phyloP scores from a whole-genome alignment of 2,797 vertebrate genomes.

The Pseudochirops cupreus region DNA sequence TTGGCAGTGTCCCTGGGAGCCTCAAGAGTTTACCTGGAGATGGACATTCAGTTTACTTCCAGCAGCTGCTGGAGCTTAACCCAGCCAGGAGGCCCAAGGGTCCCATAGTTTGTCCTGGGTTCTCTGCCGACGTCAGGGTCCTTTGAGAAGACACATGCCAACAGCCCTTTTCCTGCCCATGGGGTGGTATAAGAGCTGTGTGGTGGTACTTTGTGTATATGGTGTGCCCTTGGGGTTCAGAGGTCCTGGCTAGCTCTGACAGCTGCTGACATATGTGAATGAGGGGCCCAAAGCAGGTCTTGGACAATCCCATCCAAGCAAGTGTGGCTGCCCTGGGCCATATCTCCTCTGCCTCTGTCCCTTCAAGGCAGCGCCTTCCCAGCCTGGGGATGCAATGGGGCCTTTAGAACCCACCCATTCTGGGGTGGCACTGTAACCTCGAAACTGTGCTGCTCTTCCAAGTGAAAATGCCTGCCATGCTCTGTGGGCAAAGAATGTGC shows the following conservation, averaged over 20 bases:
- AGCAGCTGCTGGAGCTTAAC: too few species aligned
- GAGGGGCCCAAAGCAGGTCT: too few species aligned
- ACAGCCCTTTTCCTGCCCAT: neutral
- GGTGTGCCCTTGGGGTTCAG: neutral
- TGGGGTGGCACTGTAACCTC: neutral
- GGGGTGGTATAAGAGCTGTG: neutral
- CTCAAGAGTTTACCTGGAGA: neutral
- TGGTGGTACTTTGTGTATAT: too few species aligned
- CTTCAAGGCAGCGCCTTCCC: neutral
- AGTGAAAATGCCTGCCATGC: neutral
- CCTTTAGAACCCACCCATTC: neutral
- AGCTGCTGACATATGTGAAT: neutral
- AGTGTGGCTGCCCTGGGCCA: neutral
- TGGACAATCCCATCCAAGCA: too few species aligned
- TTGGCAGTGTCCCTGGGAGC: neutral
- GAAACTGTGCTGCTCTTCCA: neutral
- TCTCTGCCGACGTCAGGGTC: neutral
- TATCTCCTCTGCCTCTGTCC: neutral
- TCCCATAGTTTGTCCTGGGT: neutral
- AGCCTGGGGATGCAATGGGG: neutral
- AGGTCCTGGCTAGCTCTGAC: neutral
- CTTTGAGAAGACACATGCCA: neutral
- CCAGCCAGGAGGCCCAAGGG: too few species aligned
- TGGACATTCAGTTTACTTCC: neutral
- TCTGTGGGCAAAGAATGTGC: neutral